Evolutionary conservation across 2,797 vertebrate species (phyloP).

Genomic region (Sebastes alutus): DNA sequence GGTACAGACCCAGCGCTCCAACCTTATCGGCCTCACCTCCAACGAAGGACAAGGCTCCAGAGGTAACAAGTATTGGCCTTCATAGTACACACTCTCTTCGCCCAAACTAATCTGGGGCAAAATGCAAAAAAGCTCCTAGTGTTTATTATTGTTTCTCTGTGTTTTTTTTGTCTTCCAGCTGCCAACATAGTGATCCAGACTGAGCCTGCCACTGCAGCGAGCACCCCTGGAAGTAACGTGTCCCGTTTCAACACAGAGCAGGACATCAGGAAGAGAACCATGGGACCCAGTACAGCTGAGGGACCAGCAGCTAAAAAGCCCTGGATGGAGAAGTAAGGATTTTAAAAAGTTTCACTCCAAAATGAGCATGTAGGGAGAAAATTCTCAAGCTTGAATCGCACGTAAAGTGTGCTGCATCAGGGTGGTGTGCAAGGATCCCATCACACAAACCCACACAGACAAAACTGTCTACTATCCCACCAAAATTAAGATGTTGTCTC

Average conservation of each 20-base stretch:
- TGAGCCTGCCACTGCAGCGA: conserved; percentile 85
- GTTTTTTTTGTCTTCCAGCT: conserved; percentile 77
- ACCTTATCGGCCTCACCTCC: conserved; percentile 97
- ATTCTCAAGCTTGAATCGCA: background rate
- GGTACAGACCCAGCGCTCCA: conserved; percentile 94
- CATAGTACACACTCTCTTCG: background rate
- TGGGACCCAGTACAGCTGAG: conserved; percentile 79
- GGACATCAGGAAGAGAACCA: conserved; percentile 89
- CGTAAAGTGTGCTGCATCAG: background rate
- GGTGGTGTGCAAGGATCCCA: background rate
- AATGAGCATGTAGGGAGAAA: background rate
- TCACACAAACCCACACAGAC: background rate
- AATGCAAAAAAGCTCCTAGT: background rate
- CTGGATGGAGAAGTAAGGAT: conserved; percentile 93
- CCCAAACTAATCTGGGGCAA: background rate
- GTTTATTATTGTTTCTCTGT: background rate
- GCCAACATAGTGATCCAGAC: conserved; percentile 97
- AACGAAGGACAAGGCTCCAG: conserved; percentile 90
- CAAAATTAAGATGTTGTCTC: background rate
- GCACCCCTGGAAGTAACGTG: conserved; percentile 80
- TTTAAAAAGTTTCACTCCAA: background rate
- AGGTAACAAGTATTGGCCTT: conserved; percentile 81
- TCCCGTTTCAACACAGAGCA: conserved; percentile 89
- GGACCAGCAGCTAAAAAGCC: conserved; percentile 90
- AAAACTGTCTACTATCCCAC: background rate